phyloP scores from a whole-genome alignment of 1,140 invertebrate genomes.

The Charaxes varanes region DNA sequence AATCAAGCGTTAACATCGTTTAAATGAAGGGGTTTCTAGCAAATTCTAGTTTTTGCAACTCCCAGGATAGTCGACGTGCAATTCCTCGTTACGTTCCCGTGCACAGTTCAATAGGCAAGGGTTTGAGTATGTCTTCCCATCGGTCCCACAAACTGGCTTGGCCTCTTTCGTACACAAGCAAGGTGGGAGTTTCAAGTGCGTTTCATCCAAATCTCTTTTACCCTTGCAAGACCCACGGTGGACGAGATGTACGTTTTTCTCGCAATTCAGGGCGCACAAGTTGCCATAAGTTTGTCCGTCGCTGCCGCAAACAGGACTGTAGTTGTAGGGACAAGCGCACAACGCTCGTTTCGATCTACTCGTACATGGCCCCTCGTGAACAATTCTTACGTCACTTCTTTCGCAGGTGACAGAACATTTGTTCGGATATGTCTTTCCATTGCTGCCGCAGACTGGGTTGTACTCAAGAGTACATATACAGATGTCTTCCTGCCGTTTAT shows the following conservation, averaged over 20 bases:
- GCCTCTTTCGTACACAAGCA: constrained; percentile 30
- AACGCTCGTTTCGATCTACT: constrained; percentile 2
- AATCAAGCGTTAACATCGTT: too few relatives aligned
- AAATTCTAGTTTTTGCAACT: not conserved
- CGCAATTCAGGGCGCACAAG: constrained; percentile 11
- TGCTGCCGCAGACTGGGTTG: constrained; percentile 21
- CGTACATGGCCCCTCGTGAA: constrained; percentile 11
- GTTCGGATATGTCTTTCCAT: constrained; percentile 24
- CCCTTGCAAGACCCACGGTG: constrained; percentile 5
- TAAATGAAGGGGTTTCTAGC: too few relatives aligned
- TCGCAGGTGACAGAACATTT: constrained; percentile 19
- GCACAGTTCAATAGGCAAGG: constrained; percentile 65
- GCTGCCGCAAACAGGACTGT: constrained; percentile 14
- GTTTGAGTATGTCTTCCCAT: constrained; percentile 70
- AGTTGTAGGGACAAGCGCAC: constrained; percentile 1
- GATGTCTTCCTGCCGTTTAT: not conserved
- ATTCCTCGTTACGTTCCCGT: constrained; percentile 5
- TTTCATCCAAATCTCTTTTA: constrained; percentile 11
- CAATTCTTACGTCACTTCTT: not conserved
- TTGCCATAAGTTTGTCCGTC: constrained; percentile 19
- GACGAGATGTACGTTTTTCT: not conserved
- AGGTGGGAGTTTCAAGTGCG: constrained; percentile 11
- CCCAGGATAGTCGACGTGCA: constrained; percentile 20
- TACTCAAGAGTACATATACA: constrained; percentile 22
- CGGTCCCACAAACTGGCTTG: constrained; percentile 70